Base-by-base conservation (phyloP, 2,113 vertebrate genomes). In the Scatophagus argus region DNA sequence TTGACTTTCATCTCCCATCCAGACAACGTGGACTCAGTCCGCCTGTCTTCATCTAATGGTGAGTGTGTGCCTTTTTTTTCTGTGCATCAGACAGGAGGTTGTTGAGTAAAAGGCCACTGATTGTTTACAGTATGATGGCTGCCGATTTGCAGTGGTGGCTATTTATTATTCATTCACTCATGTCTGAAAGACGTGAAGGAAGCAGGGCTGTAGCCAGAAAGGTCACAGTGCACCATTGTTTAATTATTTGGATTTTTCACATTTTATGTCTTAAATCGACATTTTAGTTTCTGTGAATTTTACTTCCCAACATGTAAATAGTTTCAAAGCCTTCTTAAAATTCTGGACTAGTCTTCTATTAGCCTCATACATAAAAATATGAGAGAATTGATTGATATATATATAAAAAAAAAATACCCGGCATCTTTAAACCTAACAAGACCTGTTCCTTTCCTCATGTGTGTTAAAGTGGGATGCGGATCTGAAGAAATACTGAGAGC, bases 1-100 rank as follows among this genome's bases (percentile, higher is more conserved):
- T 68, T 47, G 11, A 67, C 75, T 58, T 49, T n/a, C 2, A 39
- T 58, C 68, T 69, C 25, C 34, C 19, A 39, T 29, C 49, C 27
- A 66, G 59, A 32, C 38, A 31, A 7, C 39, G 1, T 25, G 52
- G 71, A 51, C 32, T 47, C 19, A 63, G 61, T 38, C 44, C 21
- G 58, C 14, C 25, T 27, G 19, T 55, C 68, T 67, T 70, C 58
- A 1, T 60, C 51, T 69, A 3, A 54, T 7, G 77, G 74, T 79
- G 82, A 79, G 79, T 79, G 21, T 14, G 16, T 6, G 17, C 7
- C 46, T 25, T 36, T 51, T 36, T 51, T 58, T 59, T 61, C 17
- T 43, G 3, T 31, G 31, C 41, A 5, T 49, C 62, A 32, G 29
- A 31, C 65, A 43, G 12, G 31, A 73, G 12, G 31, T 4, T 25